A percentile compares a stretch with the other conserved stretches of the same genome.
Evolutionary conservation across 2,113 vertebrate species (phyloP).

Genomic region (Sebastes fasciatus): DNA sequence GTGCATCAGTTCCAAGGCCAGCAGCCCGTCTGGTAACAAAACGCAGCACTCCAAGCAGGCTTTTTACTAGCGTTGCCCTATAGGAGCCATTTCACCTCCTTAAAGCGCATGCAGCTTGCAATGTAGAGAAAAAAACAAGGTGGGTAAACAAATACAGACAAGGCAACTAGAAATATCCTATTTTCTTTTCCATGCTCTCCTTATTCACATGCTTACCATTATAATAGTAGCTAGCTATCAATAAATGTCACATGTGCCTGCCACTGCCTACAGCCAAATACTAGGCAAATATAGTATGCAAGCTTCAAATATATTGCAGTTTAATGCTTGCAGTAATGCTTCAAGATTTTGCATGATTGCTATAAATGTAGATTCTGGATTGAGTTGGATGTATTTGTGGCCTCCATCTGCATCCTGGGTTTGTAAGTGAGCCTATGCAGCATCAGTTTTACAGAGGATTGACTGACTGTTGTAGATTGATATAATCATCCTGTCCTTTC

Average conservation of each 20-base stretch:
- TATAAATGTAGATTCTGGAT: slow-evolving; percentile 12
- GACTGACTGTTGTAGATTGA: neutral
- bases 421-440: slow-evolving; percentile 4
- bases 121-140: slow-evolving; percentile 5
- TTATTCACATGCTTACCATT: neutral
- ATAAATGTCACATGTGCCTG: neutral
- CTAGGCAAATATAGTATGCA: slow-evolving; percentile 8
- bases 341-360: slow-evolving; percentile 18
- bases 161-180: neutral
- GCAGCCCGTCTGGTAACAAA: slow-evolving; percentile 52
- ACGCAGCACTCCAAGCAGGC: neutral
- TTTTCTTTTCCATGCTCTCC: neutral
- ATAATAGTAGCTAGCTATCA: neutral
- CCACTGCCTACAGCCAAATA: slow-evolving; percentile 1
- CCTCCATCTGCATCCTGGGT: neutral
- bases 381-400: slow-evolving; percentile 12
- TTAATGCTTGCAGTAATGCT: slow-evolving; percentile 38
- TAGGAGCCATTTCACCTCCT: slow-evolving; percentile 36
- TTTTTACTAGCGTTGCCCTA: slow-evolving; percentile 11
- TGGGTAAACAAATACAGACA: slow-evolving; percentile 4
- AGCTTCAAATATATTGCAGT: slow-evolving; percentile 31
- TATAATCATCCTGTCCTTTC: neutral
- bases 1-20: slow-evolving; percentile 44
- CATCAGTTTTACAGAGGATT: slow-evolving; percentile 1
- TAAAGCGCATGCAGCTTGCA: slow-evolving; percentile 39